A percentile compares a stretch with the other conserved stretches of the same genome.
Evolutionary conservation across 2,797 vertebrate species (phyloP).

Genomic region (Ctenopoma kingsleyae): DNA sequence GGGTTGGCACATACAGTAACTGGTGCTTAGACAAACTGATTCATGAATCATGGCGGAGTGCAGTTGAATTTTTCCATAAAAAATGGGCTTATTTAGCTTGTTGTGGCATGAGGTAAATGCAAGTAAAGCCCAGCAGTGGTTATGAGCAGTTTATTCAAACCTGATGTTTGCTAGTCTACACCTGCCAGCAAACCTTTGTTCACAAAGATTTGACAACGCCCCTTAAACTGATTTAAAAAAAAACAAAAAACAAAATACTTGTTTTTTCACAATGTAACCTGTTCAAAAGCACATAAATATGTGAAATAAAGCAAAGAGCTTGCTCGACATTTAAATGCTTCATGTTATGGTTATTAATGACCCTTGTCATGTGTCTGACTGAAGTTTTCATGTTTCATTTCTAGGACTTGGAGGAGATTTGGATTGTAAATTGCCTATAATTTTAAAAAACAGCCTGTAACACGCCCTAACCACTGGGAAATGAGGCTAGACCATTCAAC

Average conservation of each 20-base stretch:
- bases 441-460: constrained; percentile 30
- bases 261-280: constrained; percentile 71
- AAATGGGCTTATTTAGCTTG: constrained; percentile 38
- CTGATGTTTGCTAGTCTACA: constrained; percentile 41
- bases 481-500: constrained; percentile 43
- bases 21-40: constrained; percentile 35
- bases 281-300: constrained; percentile 72
- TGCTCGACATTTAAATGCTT: constrained; percentile 38
- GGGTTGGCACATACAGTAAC: constrained; percentile 28
- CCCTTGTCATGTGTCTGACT: not conserved
- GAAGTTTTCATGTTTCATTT: constrained; percentile 21
- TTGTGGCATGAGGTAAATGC: constrained; percentile 41
- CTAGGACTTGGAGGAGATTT: constrained; percentile 21
- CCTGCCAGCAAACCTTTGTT: constrained; percentile 60
- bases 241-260: constrained; percentile 8
- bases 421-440: constrained; percentile 42
- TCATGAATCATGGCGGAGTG: constrained; percentile 48
- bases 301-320: constrained; percentile 67
- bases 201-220: constrained; percentile 50
- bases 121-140: constrained; percentile 22
- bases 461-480: constrained; percentile 69
- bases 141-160: constrained; percentile 32
- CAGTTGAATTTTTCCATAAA: constrained; percentile 49
- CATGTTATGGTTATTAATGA: constrained; percentile 11
- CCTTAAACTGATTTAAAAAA: constrained; percentile 7